A percentile compares a stretch with the other conserved stretches of the same genome.
Evolutionary conservation across 2,797 vertebrate genomes (phyloP).

Genomic region (Clamator glandarius): DNA sequence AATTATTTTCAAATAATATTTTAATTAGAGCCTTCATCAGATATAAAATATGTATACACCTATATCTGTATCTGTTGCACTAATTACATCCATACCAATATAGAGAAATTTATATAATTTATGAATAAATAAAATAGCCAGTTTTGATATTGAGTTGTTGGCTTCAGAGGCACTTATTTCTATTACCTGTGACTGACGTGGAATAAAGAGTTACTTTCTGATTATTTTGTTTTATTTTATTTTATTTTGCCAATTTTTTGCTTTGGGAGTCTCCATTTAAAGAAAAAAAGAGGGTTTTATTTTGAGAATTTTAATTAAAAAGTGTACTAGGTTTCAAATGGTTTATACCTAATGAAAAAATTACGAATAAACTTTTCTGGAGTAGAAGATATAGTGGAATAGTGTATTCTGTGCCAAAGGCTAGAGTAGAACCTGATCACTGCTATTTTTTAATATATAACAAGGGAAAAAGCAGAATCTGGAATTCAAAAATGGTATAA

Average conservation of each 20-base stretch:
- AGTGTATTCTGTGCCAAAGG: neutral
- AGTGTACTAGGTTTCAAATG: neutral
- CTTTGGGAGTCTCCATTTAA: neutral
- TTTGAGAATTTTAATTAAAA: neutral
- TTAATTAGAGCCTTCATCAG: neutral
- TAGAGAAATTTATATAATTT: neutral
- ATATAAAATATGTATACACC: neutral
- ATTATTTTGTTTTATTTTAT: neutral
- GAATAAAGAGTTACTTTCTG: neutral
- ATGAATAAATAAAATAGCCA: neutral
- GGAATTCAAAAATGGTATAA: neutral
- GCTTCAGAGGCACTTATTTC: neutral
- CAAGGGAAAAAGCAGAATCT: neutral
- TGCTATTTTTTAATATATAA: rapidly evolving
- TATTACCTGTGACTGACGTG: neutral
- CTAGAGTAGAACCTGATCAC: neutral
- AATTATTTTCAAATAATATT: neutral
- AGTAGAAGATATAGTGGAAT: neutral
- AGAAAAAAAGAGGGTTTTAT: neutral
- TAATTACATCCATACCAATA: neutral
- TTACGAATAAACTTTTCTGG: neutral
- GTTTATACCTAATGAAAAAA: neutral
- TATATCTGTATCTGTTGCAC: neutral
- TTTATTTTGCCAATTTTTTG: neutral
- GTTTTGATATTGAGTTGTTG: neutral